Conservation (phyloP, 35 echinoderm and acorn worm genomes). For the Strongylocentrotus purpuratus region DNA sequence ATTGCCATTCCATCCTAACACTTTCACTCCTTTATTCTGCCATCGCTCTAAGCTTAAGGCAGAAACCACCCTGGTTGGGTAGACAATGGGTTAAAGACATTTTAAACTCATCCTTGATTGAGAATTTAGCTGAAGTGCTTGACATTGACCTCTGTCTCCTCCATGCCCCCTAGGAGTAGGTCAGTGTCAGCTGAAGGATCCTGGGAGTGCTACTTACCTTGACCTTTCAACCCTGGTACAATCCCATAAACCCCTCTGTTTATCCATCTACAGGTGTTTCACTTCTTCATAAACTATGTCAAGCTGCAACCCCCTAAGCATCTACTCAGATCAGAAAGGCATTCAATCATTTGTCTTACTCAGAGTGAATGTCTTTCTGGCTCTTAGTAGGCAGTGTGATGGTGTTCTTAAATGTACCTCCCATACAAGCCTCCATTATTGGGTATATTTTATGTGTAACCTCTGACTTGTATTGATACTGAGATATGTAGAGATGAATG, state of each 20-base stretch:
- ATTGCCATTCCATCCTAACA: not conserved
- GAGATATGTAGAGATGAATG: not conserved
- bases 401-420: not conserved
- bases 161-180: not conserved
- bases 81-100: not conserved
- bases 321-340: not conserved
- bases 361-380: not conserved
- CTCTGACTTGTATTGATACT: not conserved
- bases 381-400: not conserved
- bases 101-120: not conserved
- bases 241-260: conserved; percentile 9
- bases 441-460: not conserved
- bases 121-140: not conserved
- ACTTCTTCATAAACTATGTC: not conserved
- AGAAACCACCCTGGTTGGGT: not conserved
- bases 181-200: not conserved
- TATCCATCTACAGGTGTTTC: not conserved
- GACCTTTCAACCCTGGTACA: not conserved
- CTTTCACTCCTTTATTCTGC: not conserved
- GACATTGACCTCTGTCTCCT: not conserved
- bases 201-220: not conserved
- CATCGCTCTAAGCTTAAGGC: not conserved
- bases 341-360: not conserved
- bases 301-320: not conserved
- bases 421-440: not conserved